Evolutionary conservation across 1,140 invertebrate genomes (phyloP).

Genomic region (Drosophila neocordata): DNA sequence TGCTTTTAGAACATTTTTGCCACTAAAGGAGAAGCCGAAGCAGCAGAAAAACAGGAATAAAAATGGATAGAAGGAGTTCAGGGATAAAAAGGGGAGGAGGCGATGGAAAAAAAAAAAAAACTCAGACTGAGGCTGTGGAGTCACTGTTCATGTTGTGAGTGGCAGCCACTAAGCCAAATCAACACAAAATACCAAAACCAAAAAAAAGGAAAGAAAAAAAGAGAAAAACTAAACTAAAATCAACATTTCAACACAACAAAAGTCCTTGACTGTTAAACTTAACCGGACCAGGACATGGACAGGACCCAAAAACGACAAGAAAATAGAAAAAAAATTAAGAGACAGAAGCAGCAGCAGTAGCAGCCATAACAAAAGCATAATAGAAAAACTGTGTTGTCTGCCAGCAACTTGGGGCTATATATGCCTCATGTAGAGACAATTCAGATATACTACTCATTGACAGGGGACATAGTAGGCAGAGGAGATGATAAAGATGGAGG

Average conservation of each 20-base stretch:
- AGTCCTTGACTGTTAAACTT: slow-evolving; percentile 80
- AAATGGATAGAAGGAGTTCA: neutral
- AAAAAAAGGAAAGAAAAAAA: neutral
- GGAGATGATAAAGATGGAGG: no score
- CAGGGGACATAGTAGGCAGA: neutral
- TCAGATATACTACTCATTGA: slow-evolving; percentile 16
- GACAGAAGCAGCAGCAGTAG: slow-evolving; percentile 23
- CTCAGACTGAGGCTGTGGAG: neutral
- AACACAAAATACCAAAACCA: slow-evolving; percentile 55
- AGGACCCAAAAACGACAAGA: neutral
- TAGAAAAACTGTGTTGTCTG: slow-evolving; percentile 66
- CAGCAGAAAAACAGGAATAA: slow-evolving; percentile 16
- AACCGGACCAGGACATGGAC: slow-evolving; percentile 58
- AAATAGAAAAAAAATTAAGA: slow-evolving; percentile 3
- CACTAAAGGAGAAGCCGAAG: slow-evolving; percentile 60
- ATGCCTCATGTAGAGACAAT: slow-evolving; percentile 51
- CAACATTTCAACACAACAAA: slow-evolving; percentile 80
- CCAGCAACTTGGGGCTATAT: slow-evolving; percentile 60
- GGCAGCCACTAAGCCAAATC: slow-evolving; percentile 78
- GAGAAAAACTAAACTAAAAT: slow-evolving; percentile 35
- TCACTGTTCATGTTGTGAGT: slow-evolving; percentile 55
- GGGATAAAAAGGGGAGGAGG: neutral
- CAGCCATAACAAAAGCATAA: slow-evolving; percentile 70
- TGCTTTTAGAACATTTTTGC: slow-evolving; percentile 69
- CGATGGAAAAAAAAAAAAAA: neutral